Conservation (phyloP, 2,113 vertebrate genomes). For the Psettodes erumei region DNA sequence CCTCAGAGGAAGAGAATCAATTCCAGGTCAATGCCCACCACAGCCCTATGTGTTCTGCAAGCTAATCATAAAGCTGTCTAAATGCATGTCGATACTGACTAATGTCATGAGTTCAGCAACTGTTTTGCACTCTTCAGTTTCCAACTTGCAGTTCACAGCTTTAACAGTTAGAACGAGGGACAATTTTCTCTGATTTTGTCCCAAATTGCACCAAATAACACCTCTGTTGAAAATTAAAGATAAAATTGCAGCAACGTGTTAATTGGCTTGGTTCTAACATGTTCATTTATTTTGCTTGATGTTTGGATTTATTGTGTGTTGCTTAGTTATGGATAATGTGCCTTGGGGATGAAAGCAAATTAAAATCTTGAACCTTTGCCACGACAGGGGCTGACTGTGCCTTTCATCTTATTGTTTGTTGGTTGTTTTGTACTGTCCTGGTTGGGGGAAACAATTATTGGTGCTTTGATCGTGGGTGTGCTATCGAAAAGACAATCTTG, state of each 20-base stretch:
- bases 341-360: conserved; percentile 69
- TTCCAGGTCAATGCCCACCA: conserved; percentile 73
- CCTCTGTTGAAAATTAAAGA: conserved; percentile 22
- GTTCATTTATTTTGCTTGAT: conserved; percentile 51
- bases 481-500: conserved; percentile 47
- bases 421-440: conserved; percentile 33
- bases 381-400: conserved; percentile 15
- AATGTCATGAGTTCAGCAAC: background rate
- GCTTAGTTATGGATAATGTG: conserved; percentile 39
- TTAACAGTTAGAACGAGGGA: background rate
- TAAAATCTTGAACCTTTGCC: conserved; percentile 72
- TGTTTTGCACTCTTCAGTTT: background rate
- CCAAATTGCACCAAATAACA: conserved; percentile 36
- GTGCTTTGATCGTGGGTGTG: conserved; percentile 52
- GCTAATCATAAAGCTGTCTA: conserved; percentile 55
- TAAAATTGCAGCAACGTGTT: conserved; percentile 37
- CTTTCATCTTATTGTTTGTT: conserved; percentile 58
- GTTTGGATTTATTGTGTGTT: conserved; percentile 54
- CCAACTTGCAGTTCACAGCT: background rate
- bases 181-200: background rate
- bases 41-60: conserved; percentile 49
- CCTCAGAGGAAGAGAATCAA: conserved; percentile 53
- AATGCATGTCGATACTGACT: conserved; percentile 26
- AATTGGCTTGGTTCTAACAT: conserved; percentile 49
- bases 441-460: conserved; percentile 48